Evolutionary conservation across 2,888 invertebrate species (phyloP), one percentile per base, ranked within the genome.

Genomic region (Metellina segmentata): DNA sequence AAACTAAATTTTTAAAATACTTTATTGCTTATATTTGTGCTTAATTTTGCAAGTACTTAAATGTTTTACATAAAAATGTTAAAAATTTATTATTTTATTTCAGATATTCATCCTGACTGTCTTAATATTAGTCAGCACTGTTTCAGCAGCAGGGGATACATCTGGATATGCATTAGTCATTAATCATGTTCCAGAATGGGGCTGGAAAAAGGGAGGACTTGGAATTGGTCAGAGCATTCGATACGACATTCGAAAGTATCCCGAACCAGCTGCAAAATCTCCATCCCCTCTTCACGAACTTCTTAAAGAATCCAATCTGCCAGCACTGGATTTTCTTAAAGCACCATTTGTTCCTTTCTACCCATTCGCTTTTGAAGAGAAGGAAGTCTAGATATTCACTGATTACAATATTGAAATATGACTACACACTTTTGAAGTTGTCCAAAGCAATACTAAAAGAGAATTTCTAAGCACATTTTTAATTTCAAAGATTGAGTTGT

Each of bases 151-250:
- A 20, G 79, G 79, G 6, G 75, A 85, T 5, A 13, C 9, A 2
- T 75, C 85, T 7, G 89, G 89, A 2, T 89, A 89, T 51, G 78
- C 52, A 6, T 49, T 85, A 0, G 34, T 85, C 48, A 79, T 89
- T 16, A 34, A 89, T 16, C 89, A 89, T 52, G 72, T 89, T 7
- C 89, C 89, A 6, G 53, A 70, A 51, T 89, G 83, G 77, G 89
- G 89, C 0, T 83, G 20, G 52, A 79, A 89, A 61, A 78, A 52
- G 16, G 89, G 89, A 4, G 89, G 89, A 6, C 79, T 78, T n/a
- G 89, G 89, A 7, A 19, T 89, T 5, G 89, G 89, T n/a, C 49
- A 72, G n/a, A 89, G 89, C 34, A 79, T 89, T 19, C 77, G 89
- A 11, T 89, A 89, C 20, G 79, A 89, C 20, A 70, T 71, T 53